Evolutionary conservation across 2,797 vertebrate species (phyloP), one percentile per base, ranked within the genome.

Genomic region (Epinephelus malabaricus): DNA sequence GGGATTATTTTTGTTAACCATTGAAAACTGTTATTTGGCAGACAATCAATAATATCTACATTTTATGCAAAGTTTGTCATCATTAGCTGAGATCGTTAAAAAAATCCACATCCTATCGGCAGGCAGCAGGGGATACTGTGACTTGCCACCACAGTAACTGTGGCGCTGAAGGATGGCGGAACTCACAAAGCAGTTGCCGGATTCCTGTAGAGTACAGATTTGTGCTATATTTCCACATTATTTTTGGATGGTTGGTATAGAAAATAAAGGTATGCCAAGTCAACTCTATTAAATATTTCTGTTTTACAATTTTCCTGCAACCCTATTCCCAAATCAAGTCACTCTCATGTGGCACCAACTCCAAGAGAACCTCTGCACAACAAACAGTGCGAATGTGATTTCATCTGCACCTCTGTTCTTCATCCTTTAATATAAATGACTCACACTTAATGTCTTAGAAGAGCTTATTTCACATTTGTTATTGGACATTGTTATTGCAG

Each of bases 351-450:
- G 15, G 11, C 34, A 70, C 5, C 0, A 0, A 55, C 25, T 38
- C n/a, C 4, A 43, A 40, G 40, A 51, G 23, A 14, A 25, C 13
- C n/a, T 46, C 58, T 69, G 30, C 19, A 64, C 14, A 23, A 55
- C 6, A 66, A 63, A 69, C 17, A 6, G 1, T 27, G 14, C 2
- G 0, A 58, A 49, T 7, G 43, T 25, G 9, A 62, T 34, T 70
- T 50, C 13, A 56, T 46, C 9, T 25, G 23, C 9, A 56, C 45
- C 56, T 58, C 19, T 7, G 61, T 17, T 19, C 14, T 21, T 40
- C 13, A 66, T 73, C 66, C 3, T 43, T 10, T 13, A 58, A 54
- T 46, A 25, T 56, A 53, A 56, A 58, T 55, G 34, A 76, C 54
- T 27, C 34, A 45, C 18, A 54, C n/a, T 61, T 58, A 54, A 69